These are phyloP conservation scores for Drosophila borborema DNA, from an alignment of 2,888 invertebrate genomes.

Conservation along the genomic window DNA sequence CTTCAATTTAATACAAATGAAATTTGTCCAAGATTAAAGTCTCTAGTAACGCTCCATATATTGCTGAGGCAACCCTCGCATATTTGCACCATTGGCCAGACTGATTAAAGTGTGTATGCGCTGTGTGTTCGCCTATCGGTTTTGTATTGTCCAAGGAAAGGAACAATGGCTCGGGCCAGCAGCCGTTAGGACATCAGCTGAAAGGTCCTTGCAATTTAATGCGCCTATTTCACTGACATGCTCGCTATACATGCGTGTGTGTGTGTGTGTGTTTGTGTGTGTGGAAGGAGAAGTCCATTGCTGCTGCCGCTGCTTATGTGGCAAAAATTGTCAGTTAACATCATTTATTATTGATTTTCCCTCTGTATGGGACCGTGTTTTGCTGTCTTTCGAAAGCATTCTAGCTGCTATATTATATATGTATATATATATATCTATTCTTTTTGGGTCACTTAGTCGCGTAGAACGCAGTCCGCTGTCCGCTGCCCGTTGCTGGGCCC, in stretches of 20 bases:
- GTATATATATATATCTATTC: not conserved
- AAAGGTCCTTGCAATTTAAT: constrained; percentile 62
- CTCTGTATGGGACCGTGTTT: constrained; percentile 26
- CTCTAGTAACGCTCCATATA: not conserved
- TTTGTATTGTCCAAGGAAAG: constrained; percentile 28
- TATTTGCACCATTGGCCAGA: constrained; percentile 34
- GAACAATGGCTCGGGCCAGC: constrained; percentile 20
- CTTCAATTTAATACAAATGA: too few species aligned
- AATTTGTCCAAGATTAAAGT: too few species aligned
- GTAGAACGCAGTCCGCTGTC: constrained; percentile 27
- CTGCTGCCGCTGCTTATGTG: constrained; percentile 52
- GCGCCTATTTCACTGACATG: constrained; percentile 41
- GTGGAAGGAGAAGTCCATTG: too few species aligned
- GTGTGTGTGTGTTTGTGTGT: not conserved
- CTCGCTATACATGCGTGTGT: not conserved
- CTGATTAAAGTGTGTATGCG: constrained; percentile 64
- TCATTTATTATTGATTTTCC: constrained; percentile 78
- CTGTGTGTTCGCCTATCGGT: constrained; percentile 26
- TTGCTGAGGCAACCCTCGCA: constrained; percentile 47
- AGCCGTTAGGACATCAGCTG: constrained; percentile 16
- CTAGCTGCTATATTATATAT: constrained; percentile 6
- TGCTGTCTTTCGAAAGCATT: constrained; percentile 5
- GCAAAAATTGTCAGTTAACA: constrained; percentile 76
- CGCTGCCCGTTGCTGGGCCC: not conserved
- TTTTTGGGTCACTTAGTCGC: constrained; percentile 68